Conservation (phyloP, 2,888 invertebrate genomes). For the Clivina fossor region DNA sequence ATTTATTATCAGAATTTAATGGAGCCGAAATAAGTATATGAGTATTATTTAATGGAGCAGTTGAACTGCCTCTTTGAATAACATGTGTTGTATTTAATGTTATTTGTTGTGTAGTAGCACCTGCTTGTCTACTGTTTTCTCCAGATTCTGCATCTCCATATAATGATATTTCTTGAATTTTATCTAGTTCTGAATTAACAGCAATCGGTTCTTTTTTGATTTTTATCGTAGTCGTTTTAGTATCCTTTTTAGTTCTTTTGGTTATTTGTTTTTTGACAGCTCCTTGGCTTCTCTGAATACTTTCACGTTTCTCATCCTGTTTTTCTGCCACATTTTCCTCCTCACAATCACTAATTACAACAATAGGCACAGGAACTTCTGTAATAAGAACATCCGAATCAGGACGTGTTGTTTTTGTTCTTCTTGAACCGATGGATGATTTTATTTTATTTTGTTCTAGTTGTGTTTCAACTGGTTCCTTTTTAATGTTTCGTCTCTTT, state of each 20-base stretch:
- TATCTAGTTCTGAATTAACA: neutral
- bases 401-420: neutral
- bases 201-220: conserved; percentile 6
- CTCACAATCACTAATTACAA: conserved; percentile 42
- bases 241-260: conserved; percentile 27
- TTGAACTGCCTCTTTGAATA: conserved; percentile 12
- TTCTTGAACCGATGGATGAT: too few relatives aligned
- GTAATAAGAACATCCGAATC: conserved; percentile 45
- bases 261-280: conserved; percentile 24
- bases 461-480: neutral
- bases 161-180: conserved; percentile 43
- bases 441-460: too few relatives aligned
- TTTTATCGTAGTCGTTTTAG: conserved; percentile 29
- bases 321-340: conserved; percentile 38
- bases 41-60: conserved; percentile 8
- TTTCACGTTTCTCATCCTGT: conserved; percentile 24
- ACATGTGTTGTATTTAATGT: conserved; percentile 14
- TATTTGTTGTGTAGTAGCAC: conserved; percentile 1
- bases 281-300: too few relatives aligned
- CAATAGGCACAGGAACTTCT: conserved; percentile 39
- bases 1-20: neutral
- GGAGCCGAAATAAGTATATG: neutral
- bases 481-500: neutral
- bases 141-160: conserved; percentile 53
- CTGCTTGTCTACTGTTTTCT: conserved; percentile 13